Base-by-base conservation (phyloP, 1,140 invertebrate species). In the Drosophila persimilis region DNA sequence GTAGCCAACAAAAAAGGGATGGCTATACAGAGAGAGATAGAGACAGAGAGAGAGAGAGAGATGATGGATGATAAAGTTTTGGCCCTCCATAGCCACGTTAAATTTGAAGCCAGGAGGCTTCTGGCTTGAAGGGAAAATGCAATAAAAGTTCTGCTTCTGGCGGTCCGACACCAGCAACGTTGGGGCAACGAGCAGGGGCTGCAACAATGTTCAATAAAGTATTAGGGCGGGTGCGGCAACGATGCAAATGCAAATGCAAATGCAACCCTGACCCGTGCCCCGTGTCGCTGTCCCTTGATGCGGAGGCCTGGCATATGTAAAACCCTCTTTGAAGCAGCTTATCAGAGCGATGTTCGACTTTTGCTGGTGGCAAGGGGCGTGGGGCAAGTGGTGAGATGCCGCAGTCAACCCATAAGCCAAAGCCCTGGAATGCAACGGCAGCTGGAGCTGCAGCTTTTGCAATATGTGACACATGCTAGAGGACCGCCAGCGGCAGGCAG, bases 121-220 rank as follows among this genome's bases (percentile, higher is more conserved):
- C 13, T 6, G 61, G 51, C 15, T 62, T 41, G 17, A 17, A 73
- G 39, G 55, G 64, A 52, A 59, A 52, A 65, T 70, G 69, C 69
- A 64, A 74, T 75, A 71, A 77, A 86, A 80, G 78, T 84, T 20
- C 20, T 74, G 66, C 69, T 65, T 63, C 59, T 83, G 59, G 63
- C 62, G 77, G 59, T 66, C 71, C 64, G 65, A 70, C 65, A 60
- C 47, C 73, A 80, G 54, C 63, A 59, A 39, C 26, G n/a, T 15
- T 3, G 20, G 51, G 8, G 11, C 29, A 1, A 39, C 6, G 7
- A 13, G 63, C 15, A 39, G 81, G 70, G 62, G 11, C 13, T 39
- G 35, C 77, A 86, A 86, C 78, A 86, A 81, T 86, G 81, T 88
- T 78, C 78, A 86, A 88, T 86, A 73, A 86, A 78, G 85, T 81